Conservation (phyloP, 2,113 vertebrate species). For the Callospermophilus lateralis region DNA sequence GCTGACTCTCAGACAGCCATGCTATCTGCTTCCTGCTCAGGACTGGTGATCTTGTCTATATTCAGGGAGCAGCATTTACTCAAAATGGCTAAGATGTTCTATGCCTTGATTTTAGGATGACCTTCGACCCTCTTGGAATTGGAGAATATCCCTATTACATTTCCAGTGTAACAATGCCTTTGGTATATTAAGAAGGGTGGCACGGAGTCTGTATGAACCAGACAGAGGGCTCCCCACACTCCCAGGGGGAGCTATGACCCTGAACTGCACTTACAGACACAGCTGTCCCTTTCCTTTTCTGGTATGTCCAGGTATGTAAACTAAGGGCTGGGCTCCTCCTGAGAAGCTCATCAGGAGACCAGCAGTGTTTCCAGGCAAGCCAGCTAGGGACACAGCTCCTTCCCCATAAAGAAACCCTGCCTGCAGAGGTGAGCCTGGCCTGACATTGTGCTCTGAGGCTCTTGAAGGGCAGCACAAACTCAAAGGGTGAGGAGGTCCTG, state of each 20-base stretch:
- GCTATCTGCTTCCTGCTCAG: neutral
- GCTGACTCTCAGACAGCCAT: neutral
- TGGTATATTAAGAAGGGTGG: neutral
- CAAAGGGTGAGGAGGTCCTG: neutral
- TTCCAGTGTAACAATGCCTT: neutral
- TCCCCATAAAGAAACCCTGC: neutral
- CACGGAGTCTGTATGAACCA: constrained; percentile 10
- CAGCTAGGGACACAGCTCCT: neutral
- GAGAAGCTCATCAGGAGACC: neutral
- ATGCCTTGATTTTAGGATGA: neutral
- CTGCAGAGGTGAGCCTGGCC: neutral
- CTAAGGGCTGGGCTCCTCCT: constrained; percentile 23
- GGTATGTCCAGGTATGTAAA: constrained; percentile 56
- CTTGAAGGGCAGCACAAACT: constrained; percentile 47
- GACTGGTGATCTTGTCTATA: constrained; percentile 13
- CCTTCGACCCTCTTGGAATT: neutral
- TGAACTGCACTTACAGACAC: constrained; percentile 27
- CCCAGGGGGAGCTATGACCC: neutral
- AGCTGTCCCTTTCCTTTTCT: neutral
- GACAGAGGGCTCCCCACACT: neutral
- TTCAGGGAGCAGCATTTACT: constrained; percentile 41
- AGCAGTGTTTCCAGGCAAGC: constrained; percentile 29
- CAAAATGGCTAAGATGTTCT: neutral
- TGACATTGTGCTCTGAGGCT: constrained; percentile 54
- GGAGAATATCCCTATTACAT: neutral